Percentiles rank a stretch among this genome's conserved stretches.
Conservation (phyloP, 2,113 vertebrate genomes). For the Anolis carolinensis region DNA sequence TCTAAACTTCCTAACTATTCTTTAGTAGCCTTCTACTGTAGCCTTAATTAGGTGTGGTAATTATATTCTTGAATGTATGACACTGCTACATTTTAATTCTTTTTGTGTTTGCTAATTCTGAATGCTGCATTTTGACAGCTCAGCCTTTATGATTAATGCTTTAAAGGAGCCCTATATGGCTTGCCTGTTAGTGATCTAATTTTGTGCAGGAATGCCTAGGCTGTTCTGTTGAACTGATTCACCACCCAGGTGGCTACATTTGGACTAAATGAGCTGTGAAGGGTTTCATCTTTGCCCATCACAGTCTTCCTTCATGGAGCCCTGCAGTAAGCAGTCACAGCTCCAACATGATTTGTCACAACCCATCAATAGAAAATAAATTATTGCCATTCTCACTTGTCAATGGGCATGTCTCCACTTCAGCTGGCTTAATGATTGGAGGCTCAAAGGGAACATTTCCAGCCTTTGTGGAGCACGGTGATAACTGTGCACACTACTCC, state of each 20-base stretch:
- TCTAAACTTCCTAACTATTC: constrained; percentile 57
- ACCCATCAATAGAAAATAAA: constrained; percentile 96
- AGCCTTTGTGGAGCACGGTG: constrained; percentile 75
- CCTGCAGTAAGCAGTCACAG: constrained; percentile 77
- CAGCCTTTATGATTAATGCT: constrained; percentile 89
- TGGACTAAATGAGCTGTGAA: constrained; percentile 98
- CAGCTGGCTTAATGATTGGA: constrained; percentile 76
- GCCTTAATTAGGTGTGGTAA: constrained; percentile 56
- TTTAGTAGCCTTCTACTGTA: constrained; percentile 43
- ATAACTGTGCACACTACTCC: constrained; percentile 69
- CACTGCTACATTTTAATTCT: constrained; percentile 65
- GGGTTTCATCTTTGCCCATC: constrained; percentile 87
- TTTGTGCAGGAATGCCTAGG: constrained; percentile 85
- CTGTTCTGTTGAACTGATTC: constrained; percentile 85
- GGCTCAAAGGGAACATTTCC: constrained; percentile 80
- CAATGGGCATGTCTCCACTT: constrained; percentile 87
- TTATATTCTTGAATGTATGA: constrained; percentile 60
- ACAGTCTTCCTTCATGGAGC: constrained; percentile 75
- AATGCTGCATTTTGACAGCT: constrained; percentile 82
- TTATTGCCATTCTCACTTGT: constrained; percentile 91
- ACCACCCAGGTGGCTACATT: constrained; percentile 95
- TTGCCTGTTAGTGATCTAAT: constrained; percentile 86
- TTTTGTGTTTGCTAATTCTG: constrained; percentile 71
- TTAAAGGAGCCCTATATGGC: constrained; percentile 82
- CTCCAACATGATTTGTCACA: constrained; percentile 92